Base-by-base conservation (phyloP, 1,140 invertebrate species). In the Ostrea denselamellosa region DNA sequence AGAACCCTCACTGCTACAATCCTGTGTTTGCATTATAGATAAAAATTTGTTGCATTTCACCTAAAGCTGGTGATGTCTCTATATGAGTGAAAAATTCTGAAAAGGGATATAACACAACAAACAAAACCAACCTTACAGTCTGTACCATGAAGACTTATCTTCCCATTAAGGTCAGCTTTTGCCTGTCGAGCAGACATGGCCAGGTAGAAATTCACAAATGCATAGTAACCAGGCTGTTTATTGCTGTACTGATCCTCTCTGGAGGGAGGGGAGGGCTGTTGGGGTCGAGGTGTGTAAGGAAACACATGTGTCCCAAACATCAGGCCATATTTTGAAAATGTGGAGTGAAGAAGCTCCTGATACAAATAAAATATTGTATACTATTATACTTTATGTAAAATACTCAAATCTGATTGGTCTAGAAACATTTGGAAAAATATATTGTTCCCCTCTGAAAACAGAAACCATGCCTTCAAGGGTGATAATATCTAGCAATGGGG, bases 161-260 rank as follows among this genome's bases (percentile, higher is more conserved):
- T 87, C 12, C 89, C 88, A n/a, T 65, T 90, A 14, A 92, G 83
- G 8, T 86, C 53, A 34, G 86, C 88, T 84, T 90, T 90, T 17
- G 93, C 92, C 83, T 53, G 87, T 12, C 85, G 62, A 5, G 92
- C 92, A 81, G 86, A 86, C 81, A 90, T 62, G 25, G 87, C 83
- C 1, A 92, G 91, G 82, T 93, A 94, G 87, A 92, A 94, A 65
- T 91, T 93, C 25, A 94, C 92, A 91, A 94, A 93, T 1, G 91
- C 93, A 90, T 93, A 94, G 83, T 85, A 93, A 8, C 88, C 90
- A 83, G 85, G 19, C 34, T 65, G 25, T 19, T 52, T 65, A 53
- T 10, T 68, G 25, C n/a, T 34, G 51, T 52, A 34, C 44, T 71
- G 19, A 19, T 8, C 85, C 25, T 86, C 85, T 9, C 71, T 51